A percentile compares a stretch with the other conserved stretches of the same genome.
Conservation (phyloP, 2,113 vertebrate species). For the Mastomys natalensis region DNA sequence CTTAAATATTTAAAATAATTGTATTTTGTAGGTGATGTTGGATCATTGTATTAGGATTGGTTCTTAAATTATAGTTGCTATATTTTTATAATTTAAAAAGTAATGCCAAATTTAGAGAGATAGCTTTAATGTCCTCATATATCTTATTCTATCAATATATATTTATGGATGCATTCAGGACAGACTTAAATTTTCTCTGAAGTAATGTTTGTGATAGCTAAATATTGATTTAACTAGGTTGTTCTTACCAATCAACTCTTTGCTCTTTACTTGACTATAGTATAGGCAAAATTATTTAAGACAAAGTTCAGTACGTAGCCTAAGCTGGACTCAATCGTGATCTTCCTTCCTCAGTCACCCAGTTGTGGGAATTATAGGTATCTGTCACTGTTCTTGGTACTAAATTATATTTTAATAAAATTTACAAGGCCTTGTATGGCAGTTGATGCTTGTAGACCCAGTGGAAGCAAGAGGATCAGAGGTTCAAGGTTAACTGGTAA, state of each 20-base stretch:
- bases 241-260: not conserved
- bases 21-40: not conserved
- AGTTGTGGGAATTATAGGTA: not conserved
- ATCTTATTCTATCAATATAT: not conserved
- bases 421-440: not conserved
- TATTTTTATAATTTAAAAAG: slow-evolving; percentile 40
- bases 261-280: not conserved
- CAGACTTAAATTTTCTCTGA: not conserved
- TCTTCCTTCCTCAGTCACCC: not conserved
- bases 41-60: slow-evolving; percentile 35
- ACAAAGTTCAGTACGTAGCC: not conserved
- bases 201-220: not conserved
- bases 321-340: not conserved
- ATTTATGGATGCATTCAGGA: not conserved
- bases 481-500: not conserved
- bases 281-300: not conserved
- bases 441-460: not conserved
- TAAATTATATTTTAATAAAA: not conserved
- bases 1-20: slow-evolving; percentile 30
- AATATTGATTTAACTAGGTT: not conserved
- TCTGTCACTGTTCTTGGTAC: not conserved
- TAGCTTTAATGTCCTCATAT: not conserved
- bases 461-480: not conserved
- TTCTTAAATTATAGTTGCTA: not conserved
- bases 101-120: slow-evolving; percentile 31